Evolutionary conservation across 2,113 vertebrate genomes (phyloP), one percentile per base, ranked within the genome.

Genomic region (Onychorhynchus coronatus): DNA sequence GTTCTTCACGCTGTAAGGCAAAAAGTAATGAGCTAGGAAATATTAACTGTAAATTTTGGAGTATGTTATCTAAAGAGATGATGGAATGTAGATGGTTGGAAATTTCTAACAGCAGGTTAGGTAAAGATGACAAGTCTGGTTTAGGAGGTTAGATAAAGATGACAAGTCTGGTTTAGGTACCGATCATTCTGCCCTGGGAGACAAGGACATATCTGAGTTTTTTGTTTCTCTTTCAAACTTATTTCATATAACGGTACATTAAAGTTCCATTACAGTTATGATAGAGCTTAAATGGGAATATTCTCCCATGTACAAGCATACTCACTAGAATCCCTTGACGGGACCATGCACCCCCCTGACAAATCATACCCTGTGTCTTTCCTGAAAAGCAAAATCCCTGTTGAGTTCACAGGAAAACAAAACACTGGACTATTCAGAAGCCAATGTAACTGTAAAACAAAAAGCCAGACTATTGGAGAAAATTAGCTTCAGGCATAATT

Each of bases 401-500:
- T 81, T 85, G 31, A 1, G 14, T 72, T 93, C 76, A 79, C 37
- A 42, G 27, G 42, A 71, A 95, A 86, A 93, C 46, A 91, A 91
- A 95, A 49, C 22, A 65, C 47, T 68, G 66, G 80, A 52, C 84
- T 94, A 92, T 65, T 91, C 73, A 82, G 91, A 95, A 78, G 44
- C 33, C 65, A 82, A 68, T 85, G 56, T 68, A 78, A 81, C 70
- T 87, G 80, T 47, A 67, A 92, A 94, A 90, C 53, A 46, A 90
- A 83, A 95, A 95, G 50, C 17, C 65, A 91, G 65, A 71, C 70
- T 78, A n/a, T 47, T 92, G 70, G 17, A 87, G 61, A 91, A 89
- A 92, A 97, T 89, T 93, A 95, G 65, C 86, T 95, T 82, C 73
- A 88, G 75, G 91, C 83, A 80, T 80, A 88, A 88, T 93, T 93